phyloP scores from a whole-genome alignment of 2,113 vertebrate species.

The Zeus faber region DNA sequence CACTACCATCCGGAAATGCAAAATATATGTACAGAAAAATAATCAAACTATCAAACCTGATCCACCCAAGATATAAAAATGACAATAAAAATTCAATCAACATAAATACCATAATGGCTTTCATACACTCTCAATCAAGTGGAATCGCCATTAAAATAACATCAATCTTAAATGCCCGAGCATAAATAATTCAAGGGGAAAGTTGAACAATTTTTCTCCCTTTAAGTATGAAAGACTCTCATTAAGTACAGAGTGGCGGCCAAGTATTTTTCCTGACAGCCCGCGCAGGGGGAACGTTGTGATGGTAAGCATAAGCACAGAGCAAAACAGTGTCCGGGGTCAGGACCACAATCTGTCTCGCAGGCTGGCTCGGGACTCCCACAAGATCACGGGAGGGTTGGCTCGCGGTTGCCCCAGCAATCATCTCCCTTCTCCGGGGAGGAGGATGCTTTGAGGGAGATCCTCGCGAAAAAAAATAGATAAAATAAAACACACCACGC shows the following conservation, averaged over 20 bases:
- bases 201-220: background rate
- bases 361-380: constrained; percentile 25
- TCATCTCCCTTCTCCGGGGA: constrained; percentile 27
- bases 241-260: background rate
- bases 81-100: no score
- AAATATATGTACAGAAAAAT: no score
- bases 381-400: constrained; percentile 21
- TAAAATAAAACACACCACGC: no score
- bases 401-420: constrained; percentile 36
- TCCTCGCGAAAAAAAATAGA: constrained; percentile 17
- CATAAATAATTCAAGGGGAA: no score
- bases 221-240: background rate
- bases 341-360: constrained; percentile 54
- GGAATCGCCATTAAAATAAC: no score
- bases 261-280: constrained; percentile 35
- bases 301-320: constrained; percentile 28
- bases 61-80: no score
- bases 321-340: constrained; percentile 41
- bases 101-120: no score
- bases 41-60: no score
- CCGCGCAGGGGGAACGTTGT: constrained; percentile 32
- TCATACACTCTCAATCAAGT: no score
- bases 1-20: no score
- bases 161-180: no score
- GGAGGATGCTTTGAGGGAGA: constrained; percentile 19